These are phyloP conservation scores for Theristicus caerulescens DNA, from an alignment of 2,113 vertebrate genomes.

Conservation along the genomic window DNA sequence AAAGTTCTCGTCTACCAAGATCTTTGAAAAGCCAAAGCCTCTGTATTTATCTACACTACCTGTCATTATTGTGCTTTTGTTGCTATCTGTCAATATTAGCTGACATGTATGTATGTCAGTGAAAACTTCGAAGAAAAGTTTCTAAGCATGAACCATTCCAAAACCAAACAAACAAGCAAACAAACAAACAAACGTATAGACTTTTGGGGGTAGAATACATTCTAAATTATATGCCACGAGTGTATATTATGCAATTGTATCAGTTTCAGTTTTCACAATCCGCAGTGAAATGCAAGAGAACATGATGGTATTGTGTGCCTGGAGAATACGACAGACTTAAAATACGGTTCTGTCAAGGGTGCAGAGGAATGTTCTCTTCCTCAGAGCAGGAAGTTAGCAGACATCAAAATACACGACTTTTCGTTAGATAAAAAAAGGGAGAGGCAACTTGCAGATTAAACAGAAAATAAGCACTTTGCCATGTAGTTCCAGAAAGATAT, in stretches of 20 bases:
- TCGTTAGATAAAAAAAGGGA: not conserved
- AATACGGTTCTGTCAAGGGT: not conserved
- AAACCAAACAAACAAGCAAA: slow-evolving; percentile 23
- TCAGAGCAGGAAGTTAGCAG: slow-evolving; percentile 19
- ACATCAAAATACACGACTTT: not conserved
- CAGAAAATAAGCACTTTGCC: not conserved
- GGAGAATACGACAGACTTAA: not conserved
- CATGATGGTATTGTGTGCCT: not conserved
- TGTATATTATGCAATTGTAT: not conserved
- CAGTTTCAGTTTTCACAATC: slow-evolving; percentile 32
- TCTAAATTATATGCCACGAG: not conserved
- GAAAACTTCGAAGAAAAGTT: not conserved
- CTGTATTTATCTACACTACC: not conserved
- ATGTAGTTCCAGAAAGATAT: not conserved
- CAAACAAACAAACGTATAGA: not conserved
- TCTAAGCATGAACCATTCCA: not conserved
- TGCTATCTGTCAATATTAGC: not conserved
- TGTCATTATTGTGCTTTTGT: not conserved
- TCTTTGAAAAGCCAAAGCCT: not conserved
- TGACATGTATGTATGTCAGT: not conserved
- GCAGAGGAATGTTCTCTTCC: not conserved
- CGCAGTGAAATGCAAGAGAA: not conserved
- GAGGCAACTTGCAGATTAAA: not conserved
- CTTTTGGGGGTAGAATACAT: not conserved
- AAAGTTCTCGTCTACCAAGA: not conserved